Evolutionary conservation across 35 echinoderm and acorn worm species (phyloP).

Genomic region (Chiridota heheva): DNA sequence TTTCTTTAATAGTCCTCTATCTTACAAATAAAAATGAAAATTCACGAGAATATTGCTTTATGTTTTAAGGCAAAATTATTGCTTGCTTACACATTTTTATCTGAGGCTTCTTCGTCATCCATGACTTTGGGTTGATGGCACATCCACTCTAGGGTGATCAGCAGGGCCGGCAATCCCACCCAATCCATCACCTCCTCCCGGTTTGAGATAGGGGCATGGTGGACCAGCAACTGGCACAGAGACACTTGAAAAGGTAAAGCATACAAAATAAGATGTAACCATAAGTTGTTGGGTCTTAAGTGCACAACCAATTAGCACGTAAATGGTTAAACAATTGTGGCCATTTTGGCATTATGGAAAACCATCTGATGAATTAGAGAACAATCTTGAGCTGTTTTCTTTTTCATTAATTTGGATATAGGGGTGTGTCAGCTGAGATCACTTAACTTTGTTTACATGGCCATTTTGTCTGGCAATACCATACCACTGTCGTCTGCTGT

Average conservation of each 20-base stretch:
- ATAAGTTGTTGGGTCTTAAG: background rate
- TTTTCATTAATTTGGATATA: constrained; percentile 4
- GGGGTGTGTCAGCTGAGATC: no score
- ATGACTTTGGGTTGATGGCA: constrained; percentile 68
- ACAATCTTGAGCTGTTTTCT: constrained; percentile 14
- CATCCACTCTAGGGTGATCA: constrained; percentile 78
- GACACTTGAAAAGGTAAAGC: constrained; percentile 52
- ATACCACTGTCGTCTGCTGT: background rate
- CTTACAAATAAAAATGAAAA: no score
- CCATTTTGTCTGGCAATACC: no score
- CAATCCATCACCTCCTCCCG: constrained; percentile 45
- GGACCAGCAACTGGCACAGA: constrained; percentile 74
- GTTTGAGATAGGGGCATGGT: constrained; percentile 68
- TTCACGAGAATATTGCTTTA: no score
- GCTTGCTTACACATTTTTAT: constrained; percentile 75
- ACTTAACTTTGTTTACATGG: no score
- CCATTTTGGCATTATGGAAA: background rate
- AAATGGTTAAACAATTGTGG: background rate
- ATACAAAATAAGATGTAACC: background rate
- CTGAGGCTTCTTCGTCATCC: constrained; percentile 59
- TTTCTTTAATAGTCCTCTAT: no score
- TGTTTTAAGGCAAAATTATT: no score
- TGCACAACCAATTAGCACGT: background rate
- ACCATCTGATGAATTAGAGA: constrained; percentile 17
- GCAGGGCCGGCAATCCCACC: constrained; percentile 71